phyloP scores from a whole-genome alignment of 2,888 invertebrate species.

The Cephus spinipes region DNA sequence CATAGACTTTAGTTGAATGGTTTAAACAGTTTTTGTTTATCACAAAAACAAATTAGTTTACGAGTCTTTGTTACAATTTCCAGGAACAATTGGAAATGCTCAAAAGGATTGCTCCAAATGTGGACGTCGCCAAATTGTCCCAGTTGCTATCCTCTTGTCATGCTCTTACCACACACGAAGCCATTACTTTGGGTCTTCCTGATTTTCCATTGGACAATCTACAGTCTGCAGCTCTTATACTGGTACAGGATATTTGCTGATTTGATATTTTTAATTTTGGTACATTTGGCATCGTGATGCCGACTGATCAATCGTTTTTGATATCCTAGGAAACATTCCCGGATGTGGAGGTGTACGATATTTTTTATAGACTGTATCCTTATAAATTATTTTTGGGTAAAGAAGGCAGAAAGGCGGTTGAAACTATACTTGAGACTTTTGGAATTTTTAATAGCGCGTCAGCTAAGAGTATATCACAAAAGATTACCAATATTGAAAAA shows the following conservation, averaged over 20 bases:
- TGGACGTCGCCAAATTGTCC: slow-evolving; percentile 68
- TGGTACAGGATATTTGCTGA: slow-evolving; percentile 69
- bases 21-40: background rate
- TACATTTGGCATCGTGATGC: background rate
- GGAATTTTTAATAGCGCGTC: slow-evolving; percentile 59
- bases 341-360: slow-evolving; percentile 73
- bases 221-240: slow-evolving; percentile 73
- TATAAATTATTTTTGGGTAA: slow-evolving; percentile 82
- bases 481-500: slow-evolving; percentile 48
- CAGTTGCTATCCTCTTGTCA: slow-evolving; percentile 75
- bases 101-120: slow-evolving; percentile 68
- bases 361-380: slow-evolving; percentile 86
- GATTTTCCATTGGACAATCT: slow-evolving; percentile 93
- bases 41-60: no score
- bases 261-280: background rate
- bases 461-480: slow-evolving; percentile 14
- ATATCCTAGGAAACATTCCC: slow-evolving; percentile 78
- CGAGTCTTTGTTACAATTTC: slow-evolving; percentile 30
- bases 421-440: slow-evolving; percentile 77
- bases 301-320: background rate
- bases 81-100: slow-evolving; percentile 73
- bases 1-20: background rate
- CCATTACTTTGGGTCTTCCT: slow-evolving; percentile 79
- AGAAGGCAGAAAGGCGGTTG: slow-evolving; percentile 80
- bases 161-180: slow-evolving; percentile 83